Evolutionary conservation across 2,888 invertebrate genomes (phyloP).

Genomic region (Cheilosia grossa): DNA sequence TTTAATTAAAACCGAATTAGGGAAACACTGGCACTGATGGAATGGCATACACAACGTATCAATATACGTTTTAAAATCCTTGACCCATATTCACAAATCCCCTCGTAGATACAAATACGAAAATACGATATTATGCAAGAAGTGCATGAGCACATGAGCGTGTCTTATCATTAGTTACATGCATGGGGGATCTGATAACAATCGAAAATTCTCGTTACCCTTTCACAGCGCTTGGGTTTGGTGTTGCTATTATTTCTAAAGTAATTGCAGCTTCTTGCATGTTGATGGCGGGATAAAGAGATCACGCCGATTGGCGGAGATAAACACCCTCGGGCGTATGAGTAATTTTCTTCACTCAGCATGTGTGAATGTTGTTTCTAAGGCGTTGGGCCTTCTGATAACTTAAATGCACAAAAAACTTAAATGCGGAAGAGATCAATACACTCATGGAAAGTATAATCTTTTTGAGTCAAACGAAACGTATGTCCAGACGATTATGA

Average conservation of each 20-base stretch:
- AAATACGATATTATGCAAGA: background rate
- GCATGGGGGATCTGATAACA: conserved; percentile 50
- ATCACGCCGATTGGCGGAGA: conserved; percentile 1
- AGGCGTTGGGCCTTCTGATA: background rate
- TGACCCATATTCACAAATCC: conserved; percentile 25
- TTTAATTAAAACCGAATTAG: conserved; percentile 65
- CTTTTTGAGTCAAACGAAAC: too few relatives aligned
- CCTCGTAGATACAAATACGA: background rate
- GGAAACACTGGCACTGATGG: background rate
- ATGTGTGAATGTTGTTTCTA: background rate
- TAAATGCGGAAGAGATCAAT: too few relatives aligned
- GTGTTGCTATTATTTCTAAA: background rate
- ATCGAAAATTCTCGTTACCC: conserved; percentile 22
- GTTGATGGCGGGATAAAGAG: background rate
- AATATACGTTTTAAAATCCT: conserved; percentile 35
- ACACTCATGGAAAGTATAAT: too few relatives aligned
- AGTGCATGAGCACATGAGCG: background rate
- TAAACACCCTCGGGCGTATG: conserved; percentile 39
- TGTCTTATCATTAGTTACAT: conserved; percentile 55
- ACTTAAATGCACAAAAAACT: too few relatives aligned
- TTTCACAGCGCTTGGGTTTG: conserved; percentile 3
- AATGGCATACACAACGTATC: conserved; percentile 8
- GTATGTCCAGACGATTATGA: too few relatives aligned
- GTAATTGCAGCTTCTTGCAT: conserved; percentile 6
- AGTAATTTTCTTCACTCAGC: conserved; percentile 19